Conservation (phyloP, 2,888 invertebrate genomes). For the Tryphoninae sp. region DNA sequence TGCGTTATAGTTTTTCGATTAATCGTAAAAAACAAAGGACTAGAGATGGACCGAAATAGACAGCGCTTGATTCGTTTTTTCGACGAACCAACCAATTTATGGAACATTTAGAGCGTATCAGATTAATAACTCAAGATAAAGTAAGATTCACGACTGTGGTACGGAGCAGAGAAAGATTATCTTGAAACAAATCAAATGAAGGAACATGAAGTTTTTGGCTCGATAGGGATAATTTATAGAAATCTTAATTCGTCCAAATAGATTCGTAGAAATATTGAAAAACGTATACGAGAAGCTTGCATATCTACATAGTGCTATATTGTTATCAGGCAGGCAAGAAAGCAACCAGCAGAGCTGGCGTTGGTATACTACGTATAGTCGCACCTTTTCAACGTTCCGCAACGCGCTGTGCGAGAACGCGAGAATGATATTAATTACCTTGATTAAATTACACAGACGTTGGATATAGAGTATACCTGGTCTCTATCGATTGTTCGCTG, state of each 20-base stretch:
- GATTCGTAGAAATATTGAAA: background rate
- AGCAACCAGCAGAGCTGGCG: constrained; percentile 51
- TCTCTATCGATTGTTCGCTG: constrained; percentile 78
- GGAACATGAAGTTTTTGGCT: background rate
- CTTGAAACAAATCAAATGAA: background rate
- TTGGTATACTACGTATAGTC: constrained; percentile 28
- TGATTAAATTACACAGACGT: constrained; percentile 74
- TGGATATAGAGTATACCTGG: constrained; percentile 65
- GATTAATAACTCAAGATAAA: background rate
- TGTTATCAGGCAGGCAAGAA: constrained; percentile 7
- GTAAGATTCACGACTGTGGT: background rate
- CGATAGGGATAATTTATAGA: background rate
- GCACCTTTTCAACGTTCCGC: constrained; percentile 64
- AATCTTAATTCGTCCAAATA: background rate
- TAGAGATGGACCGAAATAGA: background rate
- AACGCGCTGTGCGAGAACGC: constrained; percentile 53
- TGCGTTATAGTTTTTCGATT: constrained; percentile 14
- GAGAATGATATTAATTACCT: constrained; percentile 72
- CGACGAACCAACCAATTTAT: background rate
- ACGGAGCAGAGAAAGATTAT: background rate
- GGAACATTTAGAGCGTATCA: background rate
- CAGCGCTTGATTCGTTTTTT: background rate
- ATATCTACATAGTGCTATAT: background rate
- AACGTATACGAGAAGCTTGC: constrained; percentile 13
- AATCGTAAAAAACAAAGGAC: background rate